Evolutionary conservation across 35 echinoderm and acorn worm genomes (phyloP).

Genomic region (Acanthaster planci): DNA sequence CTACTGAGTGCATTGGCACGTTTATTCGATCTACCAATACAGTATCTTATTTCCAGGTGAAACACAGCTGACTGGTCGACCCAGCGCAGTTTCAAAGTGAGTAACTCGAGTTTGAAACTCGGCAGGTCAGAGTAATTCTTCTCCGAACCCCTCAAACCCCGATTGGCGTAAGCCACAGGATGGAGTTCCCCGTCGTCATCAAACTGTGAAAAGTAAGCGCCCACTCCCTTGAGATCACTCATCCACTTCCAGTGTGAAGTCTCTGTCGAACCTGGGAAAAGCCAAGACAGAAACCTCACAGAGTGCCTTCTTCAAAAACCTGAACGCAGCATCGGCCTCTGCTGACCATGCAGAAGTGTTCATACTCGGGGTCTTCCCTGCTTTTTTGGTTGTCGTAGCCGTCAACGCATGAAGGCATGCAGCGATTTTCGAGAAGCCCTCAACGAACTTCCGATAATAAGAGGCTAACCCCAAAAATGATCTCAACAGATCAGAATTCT

Average conservation of each 20-base stretch:
- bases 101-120: conserved; percentile 27
- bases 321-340: too few relatives aligned
- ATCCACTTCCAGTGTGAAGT: conserved; percentile 36
- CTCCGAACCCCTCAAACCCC: conserved; percentile 41
- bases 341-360: too few relatives aligned
- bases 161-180: conserved; percentile 60
- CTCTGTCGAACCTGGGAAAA: too few relatives aligned
- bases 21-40: conserved; percentile 34
- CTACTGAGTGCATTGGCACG: conserved; percentile 64
- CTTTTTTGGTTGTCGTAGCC: too few relatives aligned
- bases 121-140: conserved; percentile 59
- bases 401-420: too few relatives aligned
- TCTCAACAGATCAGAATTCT: too few relatives aligned
- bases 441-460: too few relatives aligned
- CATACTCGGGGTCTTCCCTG: too few relatives aligned
- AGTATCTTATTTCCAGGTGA: conserved; percentile 57
- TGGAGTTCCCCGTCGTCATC: conserved; percentile 20
- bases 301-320: too few relatives aligned
- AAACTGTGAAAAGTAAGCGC: conserved; percentile 13
- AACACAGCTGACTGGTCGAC: conserved; percentile 56
- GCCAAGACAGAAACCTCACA: too few relatives aligned
- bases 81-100: conserved; percentile 50
- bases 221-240: conserved; percentile 32
- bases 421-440: too few relatives aligned
- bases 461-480: too few relatives aligned